These are phyloP conservation scores for Baronia brevicornis DNA, from an alignment of 2,888 invertebrate genomes.

Conservation along the genomic window DNA sequence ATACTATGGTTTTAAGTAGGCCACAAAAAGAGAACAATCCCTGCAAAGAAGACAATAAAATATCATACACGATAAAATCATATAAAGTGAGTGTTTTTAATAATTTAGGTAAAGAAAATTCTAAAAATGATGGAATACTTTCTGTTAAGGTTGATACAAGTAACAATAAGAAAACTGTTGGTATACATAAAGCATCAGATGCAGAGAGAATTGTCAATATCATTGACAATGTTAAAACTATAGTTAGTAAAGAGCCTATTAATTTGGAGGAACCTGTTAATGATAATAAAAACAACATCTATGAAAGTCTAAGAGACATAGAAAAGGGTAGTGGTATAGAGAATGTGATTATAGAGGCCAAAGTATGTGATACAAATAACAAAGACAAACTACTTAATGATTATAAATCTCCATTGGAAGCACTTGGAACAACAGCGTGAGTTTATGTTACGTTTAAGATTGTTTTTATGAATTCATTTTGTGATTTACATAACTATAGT, in stretches of 20 bases:
- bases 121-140: conserved; percentile 27
- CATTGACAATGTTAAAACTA: conserved; percentile 17
- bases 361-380: conserved; percentile 8
- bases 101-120: conserved; percentile 32
- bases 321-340: conserved; percentile 15
- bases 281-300: conserved; percentile 18
- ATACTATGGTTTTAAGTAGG: conserved; percentile 27
- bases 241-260: conserved; percentile 12
- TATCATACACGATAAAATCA: conserved; percentile 31
- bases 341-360: conserved; percentile 13
- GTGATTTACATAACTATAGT: neutral
- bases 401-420: conserved; percentile 59
- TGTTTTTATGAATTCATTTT: neutral
- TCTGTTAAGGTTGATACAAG: conserved; percentile 46
- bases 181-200: conserved; percentile 29
- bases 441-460: conserved; percentile 23
- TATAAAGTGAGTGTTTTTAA: conserved; percentile 45
- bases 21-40: conserved; percentile 63
- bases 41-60: conserved; percentile 37
- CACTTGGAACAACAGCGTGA: conserved; percentile 49
- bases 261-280: conserved; percentile 6
- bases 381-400: conserved; percentile 32
- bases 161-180: conserved; percentile 48
- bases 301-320: conserved; percentile 24
- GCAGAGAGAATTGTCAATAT: conserved; percentile 26